Evolutionary conservation across 2,797 vertebrate species (phyloP).

Genomic region (Chelonia mydas): DNA sequence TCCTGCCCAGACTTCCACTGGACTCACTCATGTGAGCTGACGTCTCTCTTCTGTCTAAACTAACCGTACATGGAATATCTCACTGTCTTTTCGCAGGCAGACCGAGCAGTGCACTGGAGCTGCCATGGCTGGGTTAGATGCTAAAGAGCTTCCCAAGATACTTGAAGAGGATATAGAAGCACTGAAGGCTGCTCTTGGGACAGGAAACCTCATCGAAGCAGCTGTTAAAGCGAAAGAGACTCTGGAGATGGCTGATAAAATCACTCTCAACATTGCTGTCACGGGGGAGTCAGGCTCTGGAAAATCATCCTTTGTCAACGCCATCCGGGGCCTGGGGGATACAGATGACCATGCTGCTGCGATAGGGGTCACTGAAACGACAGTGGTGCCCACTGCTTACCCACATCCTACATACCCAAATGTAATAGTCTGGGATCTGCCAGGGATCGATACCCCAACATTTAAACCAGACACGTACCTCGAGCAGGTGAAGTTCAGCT

Average conservation of each 20-base stretch:
- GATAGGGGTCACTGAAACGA: not conserved
- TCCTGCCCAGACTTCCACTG: too few relatives aligned
- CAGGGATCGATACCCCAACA: conserved; percentile 57
- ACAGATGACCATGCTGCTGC: not conserved
- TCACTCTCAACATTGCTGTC: conserved; percentile 56
- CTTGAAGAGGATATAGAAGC: not conserved
- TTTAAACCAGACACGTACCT: conserved; percentile 70
- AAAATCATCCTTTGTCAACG: conserved; percentile 69
- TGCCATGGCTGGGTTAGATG: not conserved
- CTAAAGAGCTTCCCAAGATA: too few relatives aligned
- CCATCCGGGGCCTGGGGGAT: conserved; percentile 29
- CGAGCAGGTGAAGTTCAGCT: conserved; percentile 54
- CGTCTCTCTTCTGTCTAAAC: too few relatives aligned
- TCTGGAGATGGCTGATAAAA: not conserved
- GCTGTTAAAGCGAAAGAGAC: not conserved
- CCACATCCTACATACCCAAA: conserved; percentile 47
- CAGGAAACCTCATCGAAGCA: not conserved
- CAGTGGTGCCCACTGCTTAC: not conserved
- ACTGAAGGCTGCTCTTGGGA: not conserved
- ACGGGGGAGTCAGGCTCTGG: conserved; percentile 59
- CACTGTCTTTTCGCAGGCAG: not conserved
- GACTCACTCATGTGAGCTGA: too few relatives aligned
- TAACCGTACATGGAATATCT: too few relatives aligned
- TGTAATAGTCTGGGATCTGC: conserved; percentile 76
- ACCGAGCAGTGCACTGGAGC: not conserved